Conservation (phyloP, 2,797 vertebrate genomes). For the Microhierax caerulescens region DNA sequence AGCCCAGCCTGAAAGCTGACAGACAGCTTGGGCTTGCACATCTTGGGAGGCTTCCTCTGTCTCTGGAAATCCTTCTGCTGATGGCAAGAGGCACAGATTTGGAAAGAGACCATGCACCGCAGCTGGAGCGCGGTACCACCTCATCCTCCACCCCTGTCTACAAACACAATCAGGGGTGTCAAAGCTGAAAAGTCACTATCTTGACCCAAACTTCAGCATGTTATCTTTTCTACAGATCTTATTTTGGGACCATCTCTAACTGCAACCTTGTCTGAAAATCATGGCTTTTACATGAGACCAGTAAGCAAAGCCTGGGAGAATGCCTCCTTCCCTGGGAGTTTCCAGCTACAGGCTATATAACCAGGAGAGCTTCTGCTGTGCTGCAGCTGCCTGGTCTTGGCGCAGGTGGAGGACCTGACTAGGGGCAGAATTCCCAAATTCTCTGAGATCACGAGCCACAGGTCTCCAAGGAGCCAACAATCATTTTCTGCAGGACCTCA, state of each 20-base stretch:
- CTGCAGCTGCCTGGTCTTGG: neutral
- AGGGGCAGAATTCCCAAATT: neutral
- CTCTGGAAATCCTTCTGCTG: neutral
- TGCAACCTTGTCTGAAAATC: neutral
- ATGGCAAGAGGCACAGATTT: neutral
- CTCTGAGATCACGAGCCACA: neutral
- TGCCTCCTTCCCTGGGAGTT: neutral
- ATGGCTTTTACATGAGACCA: neutral
- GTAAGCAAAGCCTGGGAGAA: neutral
- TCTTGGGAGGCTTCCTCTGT: neutral
- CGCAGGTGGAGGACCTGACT: neutral
- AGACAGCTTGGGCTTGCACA: neutral
- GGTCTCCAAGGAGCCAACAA: neutral
- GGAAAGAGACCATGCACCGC: neutral
- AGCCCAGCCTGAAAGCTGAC: neutral
- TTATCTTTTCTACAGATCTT: neutral
- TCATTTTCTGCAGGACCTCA: neutral
- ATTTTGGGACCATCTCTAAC: neutral
- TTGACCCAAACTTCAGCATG: neutral
- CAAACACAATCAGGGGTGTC: neutral
- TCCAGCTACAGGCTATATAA: neutral
- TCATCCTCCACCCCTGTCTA: neutral
- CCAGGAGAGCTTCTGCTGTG: neutral
- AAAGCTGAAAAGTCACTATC: neutral
- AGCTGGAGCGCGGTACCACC: neutral